Conservation (phyloP, 2,113 vertebrate species). For the Sorex araneus region DNA sequence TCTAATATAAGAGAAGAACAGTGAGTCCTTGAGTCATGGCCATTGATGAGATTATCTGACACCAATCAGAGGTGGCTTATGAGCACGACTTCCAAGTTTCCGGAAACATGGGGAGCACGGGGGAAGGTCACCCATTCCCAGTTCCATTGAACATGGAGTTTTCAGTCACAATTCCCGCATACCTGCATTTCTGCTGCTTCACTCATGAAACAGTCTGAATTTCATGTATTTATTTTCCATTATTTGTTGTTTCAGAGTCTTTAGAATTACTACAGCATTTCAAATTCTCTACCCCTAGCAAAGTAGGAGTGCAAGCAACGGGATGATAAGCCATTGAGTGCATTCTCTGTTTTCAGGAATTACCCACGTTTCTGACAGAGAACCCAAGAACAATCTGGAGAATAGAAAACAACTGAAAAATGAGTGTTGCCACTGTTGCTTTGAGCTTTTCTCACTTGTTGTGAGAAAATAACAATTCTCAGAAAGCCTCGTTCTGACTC, state of each 20-base stretch:
- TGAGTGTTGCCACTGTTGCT: not conserved
- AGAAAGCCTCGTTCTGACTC: not conserved
- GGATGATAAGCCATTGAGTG: rapidly evolving
- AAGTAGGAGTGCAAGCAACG: not conserved
- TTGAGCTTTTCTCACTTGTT: no score
- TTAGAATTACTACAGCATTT: not conserved
- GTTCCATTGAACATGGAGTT: no score
- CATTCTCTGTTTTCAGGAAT: not conserved
- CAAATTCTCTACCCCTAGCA: not conserved
- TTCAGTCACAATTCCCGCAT: no score
- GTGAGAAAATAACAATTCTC: not conserved
- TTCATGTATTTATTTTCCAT: not conserved
- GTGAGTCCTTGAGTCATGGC: not conserved
- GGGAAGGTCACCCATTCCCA: no score
- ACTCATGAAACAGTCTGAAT: not conserved
- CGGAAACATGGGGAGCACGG: no score
- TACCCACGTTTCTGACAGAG: not conserved
- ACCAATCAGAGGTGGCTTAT: no score
- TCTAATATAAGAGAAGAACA: no score
- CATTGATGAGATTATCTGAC: no score
- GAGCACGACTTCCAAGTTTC: no score
- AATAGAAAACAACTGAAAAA: not conserved
- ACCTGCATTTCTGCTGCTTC: no score
- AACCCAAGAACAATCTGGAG: not conserved
- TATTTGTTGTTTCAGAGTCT: not conserved